Evolutionary conservation across 2,797 vertebrate genomes (phyloP), one percentile per base, ranked within the genome.

Genomic region (Sebastes itinus): DNA sequence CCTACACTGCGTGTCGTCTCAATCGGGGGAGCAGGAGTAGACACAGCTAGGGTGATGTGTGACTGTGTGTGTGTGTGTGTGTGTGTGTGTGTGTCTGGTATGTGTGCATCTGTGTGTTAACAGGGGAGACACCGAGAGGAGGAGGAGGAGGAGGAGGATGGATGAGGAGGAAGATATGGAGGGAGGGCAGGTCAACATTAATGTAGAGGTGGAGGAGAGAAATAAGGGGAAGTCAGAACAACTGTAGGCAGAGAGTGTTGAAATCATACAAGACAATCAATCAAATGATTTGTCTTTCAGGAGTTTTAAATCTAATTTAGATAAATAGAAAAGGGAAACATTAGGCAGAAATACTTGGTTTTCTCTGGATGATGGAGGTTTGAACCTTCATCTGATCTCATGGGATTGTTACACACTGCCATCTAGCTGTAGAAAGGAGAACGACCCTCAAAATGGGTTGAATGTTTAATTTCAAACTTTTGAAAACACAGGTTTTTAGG

Each of bases 1-100:
- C 97, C 97, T 97, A 92, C 92, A 89, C 92, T 78, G 92, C 79
- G 75, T 92, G 93, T 92, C 91, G 88, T 94, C 93, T 94, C 93
- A 94, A 94, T 94, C 90, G 88, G 86, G 80, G 88, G 94, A 95
- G 95, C 92, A 95, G 96, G 93, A 95, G 85, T 80, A 92, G 88
- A 91, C 82, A 91, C 83, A 84, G 88, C 82, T 13, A 38, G 84
- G 88, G 64, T 79, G 86, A 85, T 89, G 87, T 89, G 91, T 89
- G 76, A 68, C 64, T 84, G 58, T 60, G 27, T 83, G 71, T 62
- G 28, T 83, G 71, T 62, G 28, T 77, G 54, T 70, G 33, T 0
- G 6, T 84, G 56, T 33, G 32, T 0, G 32, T 81, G 68, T 62
- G 28, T 77, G 58, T 70, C 55, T 69, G 23, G 42, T 73, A 30